These are phyloP conservation scores for Rhynchotus rufescens DNA, from an alignment of 2,797 vertebrate genomes.

Conservation along the genomic window DNA sequence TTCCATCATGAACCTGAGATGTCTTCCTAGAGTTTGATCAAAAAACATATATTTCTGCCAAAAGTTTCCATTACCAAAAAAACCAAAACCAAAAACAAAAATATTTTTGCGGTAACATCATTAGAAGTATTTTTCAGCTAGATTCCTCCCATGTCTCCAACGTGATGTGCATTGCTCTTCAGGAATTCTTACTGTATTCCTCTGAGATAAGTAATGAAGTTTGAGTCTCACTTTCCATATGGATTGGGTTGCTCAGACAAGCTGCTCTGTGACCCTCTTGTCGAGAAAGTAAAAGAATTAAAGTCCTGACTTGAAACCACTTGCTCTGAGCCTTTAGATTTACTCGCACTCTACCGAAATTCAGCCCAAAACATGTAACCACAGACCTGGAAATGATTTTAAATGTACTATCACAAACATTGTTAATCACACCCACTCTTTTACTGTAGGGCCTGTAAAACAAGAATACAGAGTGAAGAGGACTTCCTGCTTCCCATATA, in stretches of 20 bases:
- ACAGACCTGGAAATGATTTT: slow-evolving; percentile 46
- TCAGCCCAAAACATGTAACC: not conserved
- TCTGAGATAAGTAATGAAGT: not conserved
- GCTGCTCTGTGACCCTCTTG: not conserved
- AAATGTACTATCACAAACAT: not conserved
- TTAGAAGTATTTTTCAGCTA: not conserved
- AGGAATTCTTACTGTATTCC: not conserved
- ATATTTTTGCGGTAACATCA: not conserved
- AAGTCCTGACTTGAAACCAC: not conserved
- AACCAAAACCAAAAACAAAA: not conserved
- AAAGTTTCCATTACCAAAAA: not conserved
- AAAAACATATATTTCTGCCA: not conserved
- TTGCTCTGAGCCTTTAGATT: not conserved
- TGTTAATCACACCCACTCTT: slow-evolving; percentile 40
- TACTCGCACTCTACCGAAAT: not conserved
- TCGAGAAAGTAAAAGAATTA: not conserved
- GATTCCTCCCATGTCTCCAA: not conserved
- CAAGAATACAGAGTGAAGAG: slow-evolving; percentile 9
- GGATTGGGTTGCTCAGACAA: not conserved
- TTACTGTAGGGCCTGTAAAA: slow-evolving; percentile 16
- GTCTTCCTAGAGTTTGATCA: not conserved
- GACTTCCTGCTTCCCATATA: slow-evolving; percentile 27
- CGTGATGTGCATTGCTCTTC: not conserved
- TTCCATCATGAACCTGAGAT: not conserved
- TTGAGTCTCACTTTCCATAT: not conserved